Evolutionary conservation across 2,113 vertebrate genomes (phyloP).

Genomic region (Rhabdornis inornatus): DNA sequence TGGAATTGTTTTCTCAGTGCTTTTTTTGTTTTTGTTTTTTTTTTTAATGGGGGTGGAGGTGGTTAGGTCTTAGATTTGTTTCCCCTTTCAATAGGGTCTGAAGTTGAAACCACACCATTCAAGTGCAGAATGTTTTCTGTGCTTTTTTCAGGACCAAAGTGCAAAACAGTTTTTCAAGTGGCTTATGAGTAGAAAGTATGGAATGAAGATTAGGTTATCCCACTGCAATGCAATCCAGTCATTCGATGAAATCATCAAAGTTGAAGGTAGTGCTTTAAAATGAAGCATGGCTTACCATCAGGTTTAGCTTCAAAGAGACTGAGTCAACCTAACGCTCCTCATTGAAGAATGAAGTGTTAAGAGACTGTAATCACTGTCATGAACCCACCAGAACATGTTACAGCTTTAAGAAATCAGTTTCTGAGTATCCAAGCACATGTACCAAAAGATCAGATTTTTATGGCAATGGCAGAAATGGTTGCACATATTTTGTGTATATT

Average conservation of each 20-base stretch:
- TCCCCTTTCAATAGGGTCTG: neutral
- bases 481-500: neutral
- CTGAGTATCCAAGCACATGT: neutral
- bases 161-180: neutral
- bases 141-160: neutral
- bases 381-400: neutral
- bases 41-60: fast-evolving
- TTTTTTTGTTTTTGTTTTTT: too few species aligned
- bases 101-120: neutral
- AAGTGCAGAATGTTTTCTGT: neutral
- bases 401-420: neutral
- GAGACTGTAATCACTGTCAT: neutral
- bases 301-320: neutral
- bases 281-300: neutral
- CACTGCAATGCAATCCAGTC: neutral
- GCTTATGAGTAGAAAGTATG: neutral
- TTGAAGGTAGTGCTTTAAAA: neutral
- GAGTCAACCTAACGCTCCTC: neutral
- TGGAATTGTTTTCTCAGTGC: neutral
- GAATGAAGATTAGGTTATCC: neutral
- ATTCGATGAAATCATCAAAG: neutral
- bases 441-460: neutral
- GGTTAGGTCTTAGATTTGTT: neutral
- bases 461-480: neutral
- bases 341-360: neutral